Base-by-base conservation (phyloP, 1,140 invertebrate species). In the Coelopa frigida region DNA sequence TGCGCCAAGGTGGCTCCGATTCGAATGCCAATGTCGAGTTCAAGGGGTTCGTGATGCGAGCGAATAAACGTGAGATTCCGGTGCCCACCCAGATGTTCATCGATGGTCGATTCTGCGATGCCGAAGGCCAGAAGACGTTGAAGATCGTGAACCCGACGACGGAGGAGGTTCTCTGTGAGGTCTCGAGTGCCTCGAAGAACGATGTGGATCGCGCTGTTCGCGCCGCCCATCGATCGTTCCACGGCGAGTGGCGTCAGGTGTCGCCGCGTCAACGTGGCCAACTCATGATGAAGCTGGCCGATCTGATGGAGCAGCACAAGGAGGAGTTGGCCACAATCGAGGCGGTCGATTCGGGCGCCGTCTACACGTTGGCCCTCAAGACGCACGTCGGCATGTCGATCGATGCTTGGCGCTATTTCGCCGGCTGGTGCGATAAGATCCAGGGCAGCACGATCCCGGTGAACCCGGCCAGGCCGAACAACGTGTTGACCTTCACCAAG, bases 311-410 rank as follows among this genome's bases (percentile, higher is more conserved):
- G 50, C 66, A 89, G 54, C 83, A 96, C 62, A 90, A 90, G 70
- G 91, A 95, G 68, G 93, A 97, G 60, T 72, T 97, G 52, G 93
- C 93, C 0, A 95, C 91, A 1, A 82, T 97, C 6, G 93, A 97
- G 62, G 83, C 82, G 1, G 76, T 96, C 5, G 94, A 97, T 66
- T 93, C 90, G 0, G 94, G 94, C 5, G 94, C 93, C 1, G 93
- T 97, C 0, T 97, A 96, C 67, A 96, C 94, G 0, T 72, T 97
- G 20, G 93, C 94, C 0, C 59, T 97, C 6, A 97, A 97, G 64
- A 97, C 94, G 0, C 94, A 94, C 61, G 71, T 94, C 6, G 90
- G 90, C 18, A 94, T 94, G 89, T 91, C 87, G 2, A 92, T 94
- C 32, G 89, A 94, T 54, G 90, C 87, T 0, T 94, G 87, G 87